Conservation (phyloP, 1,140 invertebrate species). For the Aphis gossypii region DNA sequence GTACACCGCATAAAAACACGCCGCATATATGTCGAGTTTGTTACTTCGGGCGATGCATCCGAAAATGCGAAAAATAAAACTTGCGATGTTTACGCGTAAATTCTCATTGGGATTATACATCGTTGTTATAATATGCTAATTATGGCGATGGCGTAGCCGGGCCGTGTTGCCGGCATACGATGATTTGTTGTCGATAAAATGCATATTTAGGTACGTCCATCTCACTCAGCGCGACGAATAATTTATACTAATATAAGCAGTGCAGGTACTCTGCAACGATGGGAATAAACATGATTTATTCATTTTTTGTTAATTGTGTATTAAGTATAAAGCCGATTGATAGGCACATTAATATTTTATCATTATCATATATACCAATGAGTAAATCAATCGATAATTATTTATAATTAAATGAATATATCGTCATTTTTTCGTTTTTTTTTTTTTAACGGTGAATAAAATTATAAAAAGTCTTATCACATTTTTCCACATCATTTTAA, state of each 20-base stretch:
- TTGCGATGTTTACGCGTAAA: neutral
- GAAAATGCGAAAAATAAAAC: neutral
- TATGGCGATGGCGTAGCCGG: neutral
- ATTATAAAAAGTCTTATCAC: neutral
- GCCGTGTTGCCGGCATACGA: neutral
- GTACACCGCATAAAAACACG: neutral
- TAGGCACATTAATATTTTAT: neutral
- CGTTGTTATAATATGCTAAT: neutral
- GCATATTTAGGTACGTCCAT: neutral
- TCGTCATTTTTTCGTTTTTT: neutral
- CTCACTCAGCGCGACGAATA: neutral
- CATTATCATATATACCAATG: neutral
- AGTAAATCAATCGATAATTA: neutral
- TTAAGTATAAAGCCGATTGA: neutral
- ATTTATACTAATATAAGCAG: neutral
- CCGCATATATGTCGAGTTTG: too few relatives aligned
- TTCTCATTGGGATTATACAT: neutral
- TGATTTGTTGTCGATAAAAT: slow-evolving; percentile 5
- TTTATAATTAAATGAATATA: neutral
- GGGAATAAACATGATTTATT: slow-evolving; percentile 21
- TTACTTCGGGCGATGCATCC: neutral
- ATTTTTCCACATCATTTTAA: neutral
- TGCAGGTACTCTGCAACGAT: neutral
- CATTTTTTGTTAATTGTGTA: neutral
- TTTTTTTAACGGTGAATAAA: neutral